These are phyloP conservation scores for Perca flavescens DNA, from an alignment of 2,113 vertebrate genomes.

Conservation along the genomic window DNA sequence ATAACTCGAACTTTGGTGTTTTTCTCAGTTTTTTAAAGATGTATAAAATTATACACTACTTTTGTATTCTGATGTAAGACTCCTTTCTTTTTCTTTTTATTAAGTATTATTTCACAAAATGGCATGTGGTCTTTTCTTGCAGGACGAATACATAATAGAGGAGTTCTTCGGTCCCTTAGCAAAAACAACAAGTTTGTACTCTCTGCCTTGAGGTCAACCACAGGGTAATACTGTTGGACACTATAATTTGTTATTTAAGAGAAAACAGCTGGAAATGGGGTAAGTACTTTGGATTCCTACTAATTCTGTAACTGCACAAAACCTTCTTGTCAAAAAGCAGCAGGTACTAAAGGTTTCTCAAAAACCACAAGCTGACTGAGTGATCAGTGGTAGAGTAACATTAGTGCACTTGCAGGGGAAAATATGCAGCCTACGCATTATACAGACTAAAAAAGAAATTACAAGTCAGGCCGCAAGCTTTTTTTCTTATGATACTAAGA, in stretches of 20 bases:
- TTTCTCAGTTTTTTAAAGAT: neutral
- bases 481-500: neutral
- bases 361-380: neutral
- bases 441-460: neutral
- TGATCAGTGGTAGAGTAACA: slow-evolving; percentile 1
- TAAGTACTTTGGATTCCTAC: slow-evolving; percentile 10
- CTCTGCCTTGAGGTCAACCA: neutral
- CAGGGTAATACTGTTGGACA: neutral
- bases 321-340: slow-evolving; percentile 10
- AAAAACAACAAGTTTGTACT: slow-evolving; percentile 11
- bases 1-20: neutral
- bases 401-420: neutral
- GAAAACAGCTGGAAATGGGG: slow-evolving; percentile 20
- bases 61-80: neutral
- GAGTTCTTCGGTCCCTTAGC: neutral
- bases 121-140: neutral
- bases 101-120: neutral
- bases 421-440: neutral
- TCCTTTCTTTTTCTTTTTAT: neutral
- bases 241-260: neutral
- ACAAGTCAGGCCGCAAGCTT: neutral
- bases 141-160: neutral
- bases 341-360: neutral
- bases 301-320: slow-evolving; percentile 10
- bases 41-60: neutral